phyloP scores from a whole-genome alignment of 2,113 vertebrate species.

The Mustela lutreola region DNA sequence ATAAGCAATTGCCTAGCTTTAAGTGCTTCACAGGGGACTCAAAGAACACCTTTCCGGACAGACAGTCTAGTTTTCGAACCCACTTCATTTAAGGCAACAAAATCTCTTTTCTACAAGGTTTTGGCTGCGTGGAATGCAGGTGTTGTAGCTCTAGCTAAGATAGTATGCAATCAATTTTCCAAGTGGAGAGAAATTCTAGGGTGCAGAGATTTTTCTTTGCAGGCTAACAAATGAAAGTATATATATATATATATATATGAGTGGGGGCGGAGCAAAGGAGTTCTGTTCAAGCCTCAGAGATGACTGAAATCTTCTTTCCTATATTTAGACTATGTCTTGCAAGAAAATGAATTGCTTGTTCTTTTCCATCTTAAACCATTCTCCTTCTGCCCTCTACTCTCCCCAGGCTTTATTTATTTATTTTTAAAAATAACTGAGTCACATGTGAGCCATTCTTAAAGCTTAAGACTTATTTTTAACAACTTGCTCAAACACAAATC shows the following conservation, averaged over 20 bases:
- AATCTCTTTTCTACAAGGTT: background rate
- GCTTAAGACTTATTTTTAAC: slow-evolving; percentile 67
- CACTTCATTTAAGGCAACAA: background rate
- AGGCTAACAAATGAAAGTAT: background rate
- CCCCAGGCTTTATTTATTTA: slow-evolving; percentile 67
- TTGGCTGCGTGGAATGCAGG: background rate
- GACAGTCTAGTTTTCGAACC: background rate
- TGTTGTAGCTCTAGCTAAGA: background rate
- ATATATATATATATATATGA: background rate
- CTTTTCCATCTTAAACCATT: background rate
- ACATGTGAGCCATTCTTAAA: slow-evolving; percentile 69
- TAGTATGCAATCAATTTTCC: background rate
- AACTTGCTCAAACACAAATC: slow-evolving; percentile 72
- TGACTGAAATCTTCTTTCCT: background rate
- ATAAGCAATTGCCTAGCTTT: slow-evolving; percentile 48
- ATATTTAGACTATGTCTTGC: slow-evolving; percentile 41
- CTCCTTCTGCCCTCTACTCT: background rate
- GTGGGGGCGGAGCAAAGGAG: background rate
- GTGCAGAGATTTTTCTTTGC: slow-evolving; percentile 46
- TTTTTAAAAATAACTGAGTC: slow-evolving; percentile 74
- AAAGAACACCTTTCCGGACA: slow-evolving; percentile 48
- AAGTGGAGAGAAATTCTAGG: background rate
- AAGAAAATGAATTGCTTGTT: slow-evolving; percentile 59
- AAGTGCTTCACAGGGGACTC: slow-evolving; percentile 30
- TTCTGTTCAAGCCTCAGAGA: background rate